A percentile compares a stretch with the other conserved stretches of the same genome.
Conservation (phyloP, 1,140 invertebrate genomes). For the Liolophura sinensis region DNA sequence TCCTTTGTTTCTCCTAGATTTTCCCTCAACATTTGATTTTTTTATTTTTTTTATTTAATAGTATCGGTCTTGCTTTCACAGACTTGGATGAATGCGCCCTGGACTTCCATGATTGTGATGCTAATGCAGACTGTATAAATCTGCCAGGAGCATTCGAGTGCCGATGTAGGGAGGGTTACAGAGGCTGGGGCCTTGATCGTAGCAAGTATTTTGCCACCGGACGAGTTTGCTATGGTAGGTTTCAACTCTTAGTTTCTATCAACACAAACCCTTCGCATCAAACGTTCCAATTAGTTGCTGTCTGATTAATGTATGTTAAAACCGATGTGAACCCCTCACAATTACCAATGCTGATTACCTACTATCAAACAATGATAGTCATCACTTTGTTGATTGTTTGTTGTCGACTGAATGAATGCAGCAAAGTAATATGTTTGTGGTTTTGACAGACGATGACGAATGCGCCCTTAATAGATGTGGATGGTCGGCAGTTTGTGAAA, state of each 20-base stretch:
- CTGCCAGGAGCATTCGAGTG: conserved; percentile 27
- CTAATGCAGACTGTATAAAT: conserved; percentile 33
- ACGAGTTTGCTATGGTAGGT: no score
- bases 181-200: conserved; percentile 18
- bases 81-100: conserved; percentile 42
- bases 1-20: no score
- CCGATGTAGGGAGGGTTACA: conserved; percentile 33
- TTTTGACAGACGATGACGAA: conserved; percentile 39
- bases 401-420: not conserved
- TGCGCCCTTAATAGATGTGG: conserved; percentile 32
- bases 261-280: no score
- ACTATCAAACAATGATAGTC: no score
- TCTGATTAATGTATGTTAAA: no score
- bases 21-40: no score
- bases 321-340: not conserved
- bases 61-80: conserved; percentile 22
- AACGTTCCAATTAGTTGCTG: no score
- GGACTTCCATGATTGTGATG: conserved; percentile 40
- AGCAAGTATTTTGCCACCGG: no score
- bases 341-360: not conserved
- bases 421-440: conserved; percentile 7
- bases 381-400: conserved; percentile 2
- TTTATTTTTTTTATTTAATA: no score
- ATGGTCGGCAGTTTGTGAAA: conserved; percentile 29
- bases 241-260: no score